Base-by-base conservation (phyloP, 2,113 vertebrate species). In the Bos javanicus region DNA sequence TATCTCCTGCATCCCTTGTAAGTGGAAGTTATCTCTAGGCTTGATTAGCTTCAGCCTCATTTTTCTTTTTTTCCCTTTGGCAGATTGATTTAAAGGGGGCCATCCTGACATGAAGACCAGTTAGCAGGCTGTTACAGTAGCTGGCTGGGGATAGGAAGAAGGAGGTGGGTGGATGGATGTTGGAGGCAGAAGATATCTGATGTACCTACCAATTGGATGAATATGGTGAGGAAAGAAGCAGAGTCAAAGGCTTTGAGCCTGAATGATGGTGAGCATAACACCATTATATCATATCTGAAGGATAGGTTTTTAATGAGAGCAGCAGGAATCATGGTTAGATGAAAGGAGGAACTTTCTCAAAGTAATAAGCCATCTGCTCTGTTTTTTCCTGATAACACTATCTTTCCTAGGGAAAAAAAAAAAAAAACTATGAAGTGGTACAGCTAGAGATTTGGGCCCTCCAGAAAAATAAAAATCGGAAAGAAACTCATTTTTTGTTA, bases 291-390 rank as follows among this genome's bases (percentile, higher is more conserved):
- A 21, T 67, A 91, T 93, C 54, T 82, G 81, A 97, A 96, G 26
- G 33, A 92, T 95, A 43, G 11, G 57, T 87, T 97, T 98, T 96
- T 97, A 97, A 96, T 95, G 74, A 97, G 56, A 97, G 30, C 91
- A 92, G n/a, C 59, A 97, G 83, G 78, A 95, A 95, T 96, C 56
- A 46, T 93, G 88, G 91, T 82, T 95, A 97, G 64, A 97, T 97
- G 96, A 96, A 97, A 89, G 83, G 89, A 95, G 81, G 82, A 91
- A 94, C 74, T 96, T 96, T 94, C 88, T 81, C 71, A 84, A 39
- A 96, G 84, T 92, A 97, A 93, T 81, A 96, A 81, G n/a, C 87
- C 59, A 94, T 90, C 84, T 97, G 64, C 23, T 88, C 46, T 89
- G 39, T 28, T 94, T 94, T 50, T 96, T 91, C 82, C 74, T 92